Evolutionary conservation across 2,113 vertebrate species (phyloP).

Genomic region (Catharus minimus): DNA sequence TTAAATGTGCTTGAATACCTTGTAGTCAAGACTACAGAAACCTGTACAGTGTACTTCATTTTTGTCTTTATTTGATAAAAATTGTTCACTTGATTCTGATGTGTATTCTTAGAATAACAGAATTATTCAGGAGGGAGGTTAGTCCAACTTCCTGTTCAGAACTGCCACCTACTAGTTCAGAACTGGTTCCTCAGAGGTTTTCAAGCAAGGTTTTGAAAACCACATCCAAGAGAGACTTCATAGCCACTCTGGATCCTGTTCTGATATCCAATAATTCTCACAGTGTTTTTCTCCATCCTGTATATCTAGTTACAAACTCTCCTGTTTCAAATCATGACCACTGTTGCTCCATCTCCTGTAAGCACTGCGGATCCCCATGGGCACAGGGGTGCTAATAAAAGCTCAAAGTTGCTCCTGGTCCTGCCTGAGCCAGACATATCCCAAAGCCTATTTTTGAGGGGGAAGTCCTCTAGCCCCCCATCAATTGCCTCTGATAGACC

Average conservation of each 20-base stretch:
- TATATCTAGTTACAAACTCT: background rate
- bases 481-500: too few species aligned
- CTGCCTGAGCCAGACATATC: background rate
- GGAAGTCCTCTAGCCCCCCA: background rate
- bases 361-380: background rate
- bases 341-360: background rate
- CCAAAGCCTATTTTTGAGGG: too few species aligned
- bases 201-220: background rate
- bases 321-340: background rate
- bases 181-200: background rate
- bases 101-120: background rate
- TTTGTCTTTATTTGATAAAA: background rate
- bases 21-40: background rate
- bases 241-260: background rate
- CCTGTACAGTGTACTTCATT: background rate
- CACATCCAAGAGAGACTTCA: background rate
- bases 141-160: background rate
- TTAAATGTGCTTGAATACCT: background rate
- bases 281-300: background rate
- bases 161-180: background rate
- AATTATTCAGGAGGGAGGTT: background rate
- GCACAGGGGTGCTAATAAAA: background rate
- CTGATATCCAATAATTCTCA: background rate
- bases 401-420: background rate
- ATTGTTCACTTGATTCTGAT: background rate